phyloP scores from a whole-genome alignment of 2,888 invertebrate species.

The Cloeon dipterum region DNA sequence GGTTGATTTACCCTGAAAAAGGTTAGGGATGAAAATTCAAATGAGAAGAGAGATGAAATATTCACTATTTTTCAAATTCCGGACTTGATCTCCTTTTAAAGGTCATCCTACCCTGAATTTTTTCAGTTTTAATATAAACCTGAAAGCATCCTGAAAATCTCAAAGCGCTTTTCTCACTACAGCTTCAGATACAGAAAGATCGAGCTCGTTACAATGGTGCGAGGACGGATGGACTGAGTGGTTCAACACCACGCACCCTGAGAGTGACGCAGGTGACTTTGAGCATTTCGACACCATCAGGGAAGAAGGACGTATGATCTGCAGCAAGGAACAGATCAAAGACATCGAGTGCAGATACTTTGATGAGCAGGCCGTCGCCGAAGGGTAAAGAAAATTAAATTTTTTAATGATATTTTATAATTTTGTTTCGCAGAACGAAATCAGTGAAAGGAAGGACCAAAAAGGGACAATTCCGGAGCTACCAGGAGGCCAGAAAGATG shows the following conservation, averaged over 20 bases:
- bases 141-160: no score
- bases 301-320: slow-evolving; percentile 9
- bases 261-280: slow-evolving; percentile 11
- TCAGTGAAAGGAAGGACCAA: slow-evolving; percentile 4
- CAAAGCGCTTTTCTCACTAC: no score
- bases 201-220: no score
- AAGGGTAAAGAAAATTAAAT: neutral
- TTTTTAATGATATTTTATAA: neutral
- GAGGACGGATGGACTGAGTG: slow-evolving; percentile 16
- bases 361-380: no score
- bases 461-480: neutral
- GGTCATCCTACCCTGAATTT: no score
- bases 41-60: no score
- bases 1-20: no score
- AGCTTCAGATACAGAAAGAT: neutral
- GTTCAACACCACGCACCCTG: slow-evolving; percentile 13
- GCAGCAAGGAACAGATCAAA: slow-evolving; percentile 10
- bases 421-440: neutral
- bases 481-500: slow-evolving; percentile 10
- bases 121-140: no score
- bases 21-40: no score
- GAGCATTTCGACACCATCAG: slow-evolving; percentile 11
- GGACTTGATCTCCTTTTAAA: no score
- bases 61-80: no score
- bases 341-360: slow-evolving; percentile 13